A percentile compares a stretch with the other conserved stretches of the same genome.
Evolutionary conservation across 2,797 vertebrate genomes (phyloP).

Genomic region (Euthynnus affinis): DNA sequence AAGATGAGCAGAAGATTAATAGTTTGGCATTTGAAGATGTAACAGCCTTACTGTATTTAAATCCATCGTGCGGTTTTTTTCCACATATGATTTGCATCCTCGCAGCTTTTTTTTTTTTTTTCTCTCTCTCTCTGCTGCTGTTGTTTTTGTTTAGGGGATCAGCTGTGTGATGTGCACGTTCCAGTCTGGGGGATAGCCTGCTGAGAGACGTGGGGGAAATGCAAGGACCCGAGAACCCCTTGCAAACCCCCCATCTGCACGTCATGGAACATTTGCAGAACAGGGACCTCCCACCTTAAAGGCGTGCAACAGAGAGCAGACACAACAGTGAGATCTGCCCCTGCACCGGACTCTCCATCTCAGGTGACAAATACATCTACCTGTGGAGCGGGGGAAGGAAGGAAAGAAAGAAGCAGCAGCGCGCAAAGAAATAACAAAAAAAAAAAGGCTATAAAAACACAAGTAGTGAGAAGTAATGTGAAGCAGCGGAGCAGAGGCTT

Average conservation of each 20-base stretch:
- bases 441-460: background rate
- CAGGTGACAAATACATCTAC: constrained; percentile 58
- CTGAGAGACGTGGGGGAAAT: constrained; percentile 33
- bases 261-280: constrained; percentile 98
- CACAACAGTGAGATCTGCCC: constrained; percentile 75
- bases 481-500: constrained; percentile 4
- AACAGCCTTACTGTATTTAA: background rate
- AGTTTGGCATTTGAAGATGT: background rate
- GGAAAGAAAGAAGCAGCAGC: background rate
- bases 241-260: constrained; percentile 90
- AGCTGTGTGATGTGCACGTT: constrained; percentile 61
- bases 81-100: constrained; percentile 38
- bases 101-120: constrained; percentile 34
- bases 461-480: background rate
- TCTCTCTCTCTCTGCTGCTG: too few species aligned
- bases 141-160: constrained; percentile 57
- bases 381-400: background rate
- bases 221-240: constrained; percentile 88
- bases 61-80: background rate
- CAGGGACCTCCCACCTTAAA: constrained; percentile 90
- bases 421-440: background rate
- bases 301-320: constrained; percentile 80
- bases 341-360: constrained; percentile 62
- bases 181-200: constrained; percentile 73
- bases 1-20: background rate